phyloP scores from a whole-genome alignment of 2,113 vertebrate genomes.

The Thymallus thymallus region DNA sequence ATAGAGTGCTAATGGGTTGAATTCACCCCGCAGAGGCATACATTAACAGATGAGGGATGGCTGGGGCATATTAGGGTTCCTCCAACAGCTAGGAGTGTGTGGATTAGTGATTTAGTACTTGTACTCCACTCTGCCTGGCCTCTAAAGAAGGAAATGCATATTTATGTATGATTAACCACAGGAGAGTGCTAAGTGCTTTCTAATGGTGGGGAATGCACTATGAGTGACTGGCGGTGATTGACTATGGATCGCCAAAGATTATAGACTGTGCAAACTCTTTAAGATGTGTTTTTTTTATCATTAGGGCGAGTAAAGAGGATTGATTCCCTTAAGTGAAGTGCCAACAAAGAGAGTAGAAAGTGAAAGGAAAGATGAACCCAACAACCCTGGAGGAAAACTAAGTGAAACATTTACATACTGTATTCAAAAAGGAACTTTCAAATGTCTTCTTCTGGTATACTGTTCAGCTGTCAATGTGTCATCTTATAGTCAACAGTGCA shows the following conservation, averaged over 20 bases:
- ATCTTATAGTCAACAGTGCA: no score
- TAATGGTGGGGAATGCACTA: slow-evolving; percentile 45
- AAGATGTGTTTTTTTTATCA: slow-evolving; percentile 25
- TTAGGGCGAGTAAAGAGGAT: neutral
- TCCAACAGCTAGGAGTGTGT: slow-evolving; percentile 42
- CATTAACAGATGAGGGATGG: slow-evolving; percentile 26
- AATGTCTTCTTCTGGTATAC: no score
- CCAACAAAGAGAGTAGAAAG: neutral
- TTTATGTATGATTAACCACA: slow-evolving; percentile 27
- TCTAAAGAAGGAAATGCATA: slow-evolving; percentile 45
- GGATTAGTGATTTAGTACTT: slow-evolving; percentile 38
- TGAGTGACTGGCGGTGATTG: slow-evolving; percentile 49
- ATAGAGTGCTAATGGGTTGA: slow-evolving; percentile 61
- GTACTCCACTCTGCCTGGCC: slow-evolving; percentile 18
- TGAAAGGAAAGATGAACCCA: neutral
- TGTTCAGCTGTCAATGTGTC: no score
- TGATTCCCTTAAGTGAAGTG: neutral
- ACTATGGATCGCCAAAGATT: slow-evolving; percentile 29
- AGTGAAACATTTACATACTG: no score
- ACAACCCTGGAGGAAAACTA: no score
- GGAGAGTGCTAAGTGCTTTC: slow-evolving; percentile 61
- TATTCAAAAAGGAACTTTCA: no score
- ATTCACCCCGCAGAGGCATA: slow-evolving; percentile 44
- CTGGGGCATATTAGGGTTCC: slow-evolving; percentile 33
- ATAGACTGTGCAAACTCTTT: slow-evolving; percentile 13